Base-by-base conservation (phyloP, 2,888 invertebrate species). In the Drosophila mayaguana region DNA sequence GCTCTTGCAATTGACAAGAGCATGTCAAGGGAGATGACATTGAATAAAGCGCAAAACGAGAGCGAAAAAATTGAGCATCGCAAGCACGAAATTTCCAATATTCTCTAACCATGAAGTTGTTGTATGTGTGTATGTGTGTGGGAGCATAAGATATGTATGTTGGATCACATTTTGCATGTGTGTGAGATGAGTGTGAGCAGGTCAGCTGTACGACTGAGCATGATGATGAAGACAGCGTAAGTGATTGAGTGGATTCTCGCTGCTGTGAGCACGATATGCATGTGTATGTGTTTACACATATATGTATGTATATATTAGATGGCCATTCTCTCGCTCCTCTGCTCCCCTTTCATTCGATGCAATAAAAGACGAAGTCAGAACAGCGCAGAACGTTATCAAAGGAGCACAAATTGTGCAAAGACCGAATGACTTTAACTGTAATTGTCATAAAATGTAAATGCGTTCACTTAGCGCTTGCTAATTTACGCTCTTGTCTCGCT, bases 61-160 rank as follows among this genome's bases (percentile, higher is more conserved):
- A 48, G 48, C 48, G 48, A 48, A 12, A 48, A 28, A 48, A 28
- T 8, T 48, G 48, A 48, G 48, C 28, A 48, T 3, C 46, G 16
- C n/a, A 9, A 28, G n/a, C 46, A 48, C n/a, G 25, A 25, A 46
- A 16, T 16, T 25, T 25, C 25, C 22, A 48, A 28, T n/a, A 9
- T n/a, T n/a, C 28, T n/a, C n/a, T 6, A n/a, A 2, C 11, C n/a
- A 48, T 11, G 11, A 28, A n/a, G 2, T 28, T 6, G 8, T 25
- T 45, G 16, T 1, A 42, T 25, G 46, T 46, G 25, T 46, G 14
- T 5, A 42, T 25, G 46, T 46, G 25, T 46, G 14, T 5, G 14
- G 2, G 6, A 45, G 43, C 12, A 12, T 45, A 22, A 14, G 22
- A 6, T 14, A 0, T 9, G 46, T 25, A 28, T 18, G 1, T 50